Percentiles rank a stretch among this genome's conserved stretches.
These are phyloP conservation scores for Corbicula japonica DNA, from an alignment of 2,888 invertebrate species.

Conservation along the genomic window DNA sequence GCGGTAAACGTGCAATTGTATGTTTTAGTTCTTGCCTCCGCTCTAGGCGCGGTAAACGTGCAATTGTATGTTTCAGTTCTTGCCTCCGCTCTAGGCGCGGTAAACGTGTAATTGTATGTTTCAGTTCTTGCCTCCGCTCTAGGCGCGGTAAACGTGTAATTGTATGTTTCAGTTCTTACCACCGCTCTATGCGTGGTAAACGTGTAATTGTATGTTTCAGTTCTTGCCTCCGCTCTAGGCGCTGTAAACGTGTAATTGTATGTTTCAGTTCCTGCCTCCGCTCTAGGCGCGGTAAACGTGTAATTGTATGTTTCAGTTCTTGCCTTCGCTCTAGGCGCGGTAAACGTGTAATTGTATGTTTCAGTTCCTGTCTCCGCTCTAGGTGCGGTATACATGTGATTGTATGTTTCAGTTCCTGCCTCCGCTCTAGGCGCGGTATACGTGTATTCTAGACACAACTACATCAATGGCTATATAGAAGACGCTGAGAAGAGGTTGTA, in stretches of 20 bases:
- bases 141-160: too few relatives aligned
- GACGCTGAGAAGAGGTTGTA: constrained; percentile 26
- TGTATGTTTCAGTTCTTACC: too few relatives aligned
- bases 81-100: too few relatives aligned
- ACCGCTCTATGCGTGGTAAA: too few relatives aligned
- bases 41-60: too few relatives aligned
- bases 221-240: background rate
- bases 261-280: background rate
- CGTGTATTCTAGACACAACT: constrained; percentile 20
- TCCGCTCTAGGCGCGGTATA: constrained; percentile 12
- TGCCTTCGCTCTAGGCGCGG: background rate
- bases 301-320: background rate
- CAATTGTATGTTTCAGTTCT: too few relatives aligned
- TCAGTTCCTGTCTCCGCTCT: background rate
- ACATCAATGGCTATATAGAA: constrained; percentile 39
- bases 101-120: too few relatives aligned
- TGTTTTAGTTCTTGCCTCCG: too few relatives aligned
- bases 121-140: too few relatives aligned
- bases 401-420: constrained; percentile 25
- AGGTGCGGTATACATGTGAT: background rate
- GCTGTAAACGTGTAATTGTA: background rate
- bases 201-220: too few relatives aligned
- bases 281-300: background rate
- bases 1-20: too few relatives aligned
- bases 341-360: background rate